Conservation (phyloP, 2,797 vertebrate genomes). For the Nasua narica region DNA sequence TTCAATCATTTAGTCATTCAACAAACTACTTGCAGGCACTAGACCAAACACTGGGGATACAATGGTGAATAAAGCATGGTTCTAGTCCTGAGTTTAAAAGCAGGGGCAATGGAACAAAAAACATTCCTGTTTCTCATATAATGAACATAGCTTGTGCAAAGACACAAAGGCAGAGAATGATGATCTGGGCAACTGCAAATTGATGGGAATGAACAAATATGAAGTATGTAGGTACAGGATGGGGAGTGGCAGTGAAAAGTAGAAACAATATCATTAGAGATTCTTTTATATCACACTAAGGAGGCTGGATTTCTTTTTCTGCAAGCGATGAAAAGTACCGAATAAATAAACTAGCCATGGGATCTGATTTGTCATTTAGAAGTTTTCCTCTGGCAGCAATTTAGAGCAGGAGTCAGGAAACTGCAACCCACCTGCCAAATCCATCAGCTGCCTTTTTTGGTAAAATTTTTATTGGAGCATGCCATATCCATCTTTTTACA, state of each 20-base stretch:
- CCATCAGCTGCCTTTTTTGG: not conserved
- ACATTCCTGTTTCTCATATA: not conserved
- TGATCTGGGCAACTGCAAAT: not conserved
- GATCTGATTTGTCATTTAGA: not conserved
- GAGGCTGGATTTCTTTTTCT: not conserved
- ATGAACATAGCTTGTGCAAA: not conserved
- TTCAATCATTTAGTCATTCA: not conserved
- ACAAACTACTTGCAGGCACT: not conserved
- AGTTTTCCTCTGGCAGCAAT: not conserved
- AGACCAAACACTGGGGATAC: not conserved
- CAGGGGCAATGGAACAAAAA: not conserved
- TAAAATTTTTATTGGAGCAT: slow-evolving; percentile 24
- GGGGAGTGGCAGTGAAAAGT: not conserved
- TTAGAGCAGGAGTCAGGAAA: not conserved
- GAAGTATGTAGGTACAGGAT: not conserved
- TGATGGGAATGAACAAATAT: not conserved
- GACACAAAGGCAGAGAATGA: not conserved
- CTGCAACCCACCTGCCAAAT: not conserved
- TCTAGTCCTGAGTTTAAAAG: not conserved
- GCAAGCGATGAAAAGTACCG: not conserved
- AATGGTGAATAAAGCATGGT: not conserved
- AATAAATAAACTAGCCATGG: not conserved
- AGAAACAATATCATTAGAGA: not conserved
- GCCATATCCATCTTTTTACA: not conserved
- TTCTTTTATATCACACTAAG: not conserved